Evolutionary conservation across 2,888 invertebrate genomes (phyloP), one percentile per base, ranked within the genome.

Genomic region (Dryococelus australis): DNA sequence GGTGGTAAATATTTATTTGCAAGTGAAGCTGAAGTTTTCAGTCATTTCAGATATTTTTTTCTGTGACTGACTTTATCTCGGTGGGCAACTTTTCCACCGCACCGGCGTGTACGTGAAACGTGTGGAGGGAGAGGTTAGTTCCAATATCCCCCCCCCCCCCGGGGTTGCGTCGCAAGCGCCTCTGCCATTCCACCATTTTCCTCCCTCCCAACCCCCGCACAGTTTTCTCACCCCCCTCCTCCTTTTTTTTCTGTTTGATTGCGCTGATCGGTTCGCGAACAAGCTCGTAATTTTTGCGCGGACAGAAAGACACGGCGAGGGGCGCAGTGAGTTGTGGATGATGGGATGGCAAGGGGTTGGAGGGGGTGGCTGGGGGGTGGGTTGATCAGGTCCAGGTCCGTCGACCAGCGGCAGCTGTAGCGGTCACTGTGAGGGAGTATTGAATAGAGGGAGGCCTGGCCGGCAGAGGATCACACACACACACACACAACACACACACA

Each of bases 391-490:
- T 85, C 85, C 35, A 35, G n/a, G 80, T 85, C 85, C 85, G 51
- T 27, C 16, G 85, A 85, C 51, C 83, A 47, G 86, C 78, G 84
- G 84, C 87, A 87, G 87, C 87, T 87, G 87, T 87, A 87, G 53
- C 65, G 87, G 87, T 87, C 84, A 84, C 87, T 83, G 26, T 35
- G 83, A 20, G 65, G 83, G 83, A 83, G 83, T 83, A 35, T 35
- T 83, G 28, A 83, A 83, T 83, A 12, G 83, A 83, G 43, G 43
- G 83, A 24, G 83, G 0, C 6, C 16, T 2, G 8, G 65, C 65
- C 20, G n/a, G 65, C 20, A 20, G 24, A 8, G 65, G 65, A 65
- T 65, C 65, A 65, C 8, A 65, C 65, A 24, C n/a, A n/a, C 35
- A 35, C 35, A 35, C 35, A 35, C 35, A 4, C 35, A 35, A 35